phyloP scores from a whole-genome alignment of 2,113 vertebrate genomes.

The Podocnemis expansa region DNA sequence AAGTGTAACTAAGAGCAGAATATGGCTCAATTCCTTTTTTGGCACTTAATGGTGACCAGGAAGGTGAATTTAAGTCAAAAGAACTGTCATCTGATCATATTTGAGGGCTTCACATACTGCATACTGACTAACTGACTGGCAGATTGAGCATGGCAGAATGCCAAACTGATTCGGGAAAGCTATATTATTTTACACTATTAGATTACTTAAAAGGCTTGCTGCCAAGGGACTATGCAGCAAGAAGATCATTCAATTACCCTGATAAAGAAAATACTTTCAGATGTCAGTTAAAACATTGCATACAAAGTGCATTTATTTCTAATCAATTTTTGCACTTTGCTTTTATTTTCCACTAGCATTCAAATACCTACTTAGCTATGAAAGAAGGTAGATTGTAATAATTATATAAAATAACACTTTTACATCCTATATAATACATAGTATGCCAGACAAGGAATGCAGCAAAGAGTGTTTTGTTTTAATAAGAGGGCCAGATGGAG shows the following conservation, averaged over 20 bases:
- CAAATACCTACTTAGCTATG: background rate
- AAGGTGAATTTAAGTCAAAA: background rate
- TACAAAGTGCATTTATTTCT: background rate
- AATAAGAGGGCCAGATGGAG: background rate
- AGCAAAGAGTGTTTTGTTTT: background rate
- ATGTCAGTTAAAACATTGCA: background rate
- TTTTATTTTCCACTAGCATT: background rate
- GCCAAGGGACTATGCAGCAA: background rate
- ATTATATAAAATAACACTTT: background rate
- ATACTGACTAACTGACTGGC: background rate
- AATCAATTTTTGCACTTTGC: background rate
- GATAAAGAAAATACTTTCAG: slow-evolving; percentile 20
- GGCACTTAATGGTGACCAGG: background rate
- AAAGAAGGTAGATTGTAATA: background rate
- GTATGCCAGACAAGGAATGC: background rate
- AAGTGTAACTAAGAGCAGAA: background rate
- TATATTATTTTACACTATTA: slow-evolving; percentile 40
- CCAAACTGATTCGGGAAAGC: slow-evolving; percentile 3
- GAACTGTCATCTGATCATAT: background rate
- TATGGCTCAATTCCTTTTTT: background rate
- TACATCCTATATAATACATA: background rate
- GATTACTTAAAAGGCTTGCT: slow-evolving; percentile 46
- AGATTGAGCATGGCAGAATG: slow-evolving; percentile 23
- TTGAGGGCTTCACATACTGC: background rate
- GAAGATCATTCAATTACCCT: slow-evolving; percentile 21